phyloP scores from a whole-genome alignment of 2,113 vertebrate genomes.

The Ginglymostoma cirratum region DNA sequence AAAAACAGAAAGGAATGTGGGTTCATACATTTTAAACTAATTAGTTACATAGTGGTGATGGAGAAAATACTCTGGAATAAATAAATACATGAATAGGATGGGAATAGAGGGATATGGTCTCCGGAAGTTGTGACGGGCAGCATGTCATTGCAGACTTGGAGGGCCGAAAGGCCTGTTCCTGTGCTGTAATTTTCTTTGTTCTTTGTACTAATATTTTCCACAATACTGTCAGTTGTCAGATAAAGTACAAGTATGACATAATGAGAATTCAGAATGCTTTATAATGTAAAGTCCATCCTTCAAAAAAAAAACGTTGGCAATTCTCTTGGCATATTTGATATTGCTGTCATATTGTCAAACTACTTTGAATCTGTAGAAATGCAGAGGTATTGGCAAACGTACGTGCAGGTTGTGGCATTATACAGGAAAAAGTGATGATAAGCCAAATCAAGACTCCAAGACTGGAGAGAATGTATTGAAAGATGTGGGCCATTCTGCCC shows the following conservation, averaged over 20 bases:
- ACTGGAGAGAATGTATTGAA: not conserved
- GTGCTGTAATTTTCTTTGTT: no score
- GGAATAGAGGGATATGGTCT: no score
- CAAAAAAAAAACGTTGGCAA: not conserved
- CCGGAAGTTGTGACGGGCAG: no score
- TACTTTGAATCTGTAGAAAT: not conserved
- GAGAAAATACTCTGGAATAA: not conserved
- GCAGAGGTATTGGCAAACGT: not conserved
- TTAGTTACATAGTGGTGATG: not conserved
- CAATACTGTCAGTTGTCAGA: not conserved
- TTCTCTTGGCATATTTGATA: not conserved
- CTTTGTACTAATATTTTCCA: not conserved
- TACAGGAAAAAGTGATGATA: not conserved
- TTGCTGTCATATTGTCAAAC: not conserved
- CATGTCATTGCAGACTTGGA: no score
- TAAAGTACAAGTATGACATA: not conserved
- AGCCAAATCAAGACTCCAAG: not conserved
- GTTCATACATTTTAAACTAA: not conserved
- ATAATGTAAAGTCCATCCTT: not conserved
- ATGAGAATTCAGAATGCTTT: not conserved
- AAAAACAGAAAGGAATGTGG: not conserved
- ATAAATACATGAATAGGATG: no score
- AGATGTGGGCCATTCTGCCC: not conserved
- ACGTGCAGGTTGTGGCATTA: not conserved
- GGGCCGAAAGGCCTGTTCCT: no score